Evolutionary conservation across 2,888 invertebrate species (phyloP).

Genomic region (Andricus curvator): DNA sequence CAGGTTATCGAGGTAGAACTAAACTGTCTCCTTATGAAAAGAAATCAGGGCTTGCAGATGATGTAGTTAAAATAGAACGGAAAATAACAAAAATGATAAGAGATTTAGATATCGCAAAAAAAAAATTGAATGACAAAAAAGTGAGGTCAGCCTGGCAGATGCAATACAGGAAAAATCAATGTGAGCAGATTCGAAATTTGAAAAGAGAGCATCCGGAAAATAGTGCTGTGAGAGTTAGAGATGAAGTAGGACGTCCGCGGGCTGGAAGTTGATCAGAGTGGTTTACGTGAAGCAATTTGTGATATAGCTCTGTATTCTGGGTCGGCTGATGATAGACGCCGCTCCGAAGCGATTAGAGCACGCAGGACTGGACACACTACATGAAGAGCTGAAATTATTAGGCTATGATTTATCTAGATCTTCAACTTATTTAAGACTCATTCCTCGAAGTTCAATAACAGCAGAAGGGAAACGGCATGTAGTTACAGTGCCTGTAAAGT

Average conservation of each 20-base stretch:
- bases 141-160: conserved; percentile 29
- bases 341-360: conserved; percentile 43
- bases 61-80: conserved; percentile 1
- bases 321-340: conserved; percentile 43
- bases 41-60: conserved; percentile 17
- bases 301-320: conserved; percentile 60
- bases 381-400: conserved; percentile 24
- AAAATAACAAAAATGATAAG: conserved; percentile 14
- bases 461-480: conserved; percentile 64
- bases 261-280: conserved; percentile 62
- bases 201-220: conserved; percentile 10
- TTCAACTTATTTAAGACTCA: conserved; percentile 58
- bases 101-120: background rate
- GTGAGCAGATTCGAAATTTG: conserved; percentile 1
- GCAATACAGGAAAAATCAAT: conserved; percentile 4
- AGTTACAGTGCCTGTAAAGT: conserved; percentile 60
- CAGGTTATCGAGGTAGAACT: conserved; percentile 31
- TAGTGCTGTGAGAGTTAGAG: conserved; percentile 27
- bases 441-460: conserved; percentile 57
- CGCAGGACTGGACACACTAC: conserved; percentile 42
- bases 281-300: conserved; percentile 63
- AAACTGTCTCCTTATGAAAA: conserved; percentile 4
- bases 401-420: conserved; percentile 57
- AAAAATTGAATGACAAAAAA: conserved; percentile 19
- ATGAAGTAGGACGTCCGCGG: conserved; percentile 56